Conservation (phyloP, 2,113 vertebrate species). For the Phaethornis superciliosus region DNA sequence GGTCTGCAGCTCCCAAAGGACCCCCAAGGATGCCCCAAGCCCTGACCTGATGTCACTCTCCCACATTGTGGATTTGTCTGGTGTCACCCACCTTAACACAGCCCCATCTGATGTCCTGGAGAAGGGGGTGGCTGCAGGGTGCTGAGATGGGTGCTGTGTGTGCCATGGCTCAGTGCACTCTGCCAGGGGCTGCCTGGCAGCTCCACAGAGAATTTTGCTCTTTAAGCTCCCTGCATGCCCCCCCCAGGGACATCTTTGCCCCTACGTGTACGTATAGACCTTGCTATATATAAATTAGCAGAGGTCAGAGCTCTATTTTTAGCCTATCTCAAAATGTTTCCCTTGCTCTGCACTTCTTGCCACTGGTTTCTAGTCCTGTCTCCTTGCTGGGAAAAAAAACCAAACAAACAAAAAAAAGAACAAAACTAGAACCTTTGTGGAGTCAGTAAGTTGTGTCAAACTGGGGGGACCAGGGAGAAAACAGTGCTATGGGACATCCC, state of each 20-base stretch:
- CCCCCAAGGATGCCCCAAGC: neutral
- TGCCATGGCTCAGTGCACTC: neutral
- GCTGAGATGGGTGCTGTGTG: neutral
- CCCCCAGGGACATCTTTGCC: neutral
- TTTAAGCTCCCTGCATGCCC: neutral
- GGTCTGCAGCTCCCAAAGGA: neutral
- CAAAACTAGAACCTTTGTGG: neutral
- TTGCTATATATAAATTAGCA: conserved; percentile 10
- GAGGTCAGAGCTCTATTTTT: conserved; percentile 50
- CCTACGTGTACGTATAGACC: neutral
- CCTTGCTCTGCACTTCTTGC: conserved; percentile 12
- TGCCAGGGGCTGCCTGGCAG: neutral
- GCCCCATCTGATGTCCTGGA: neutral
- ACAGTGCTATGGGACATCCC: neutral
- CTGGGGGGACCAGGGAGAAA: neutral
- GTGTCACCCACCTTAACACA: rapidly evolving
- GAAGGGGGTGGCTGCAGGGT: neutral
- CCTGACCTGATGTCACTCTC: neutral
- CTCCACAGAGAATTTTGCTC: neutral
- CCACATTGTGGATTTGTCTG: rapidly evolving
- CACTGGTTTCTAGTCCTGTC: neutral
- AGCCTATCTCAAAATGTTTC: conserved; percentile 14
- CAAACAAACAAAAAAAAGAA: too few species aligned
- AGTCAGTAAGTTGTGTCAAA: neutral
- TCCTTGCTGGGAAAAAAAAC: neutral